Conservation (phyloP, 2,113 vertebrate species). For the Morone saxatilis region DNA sequence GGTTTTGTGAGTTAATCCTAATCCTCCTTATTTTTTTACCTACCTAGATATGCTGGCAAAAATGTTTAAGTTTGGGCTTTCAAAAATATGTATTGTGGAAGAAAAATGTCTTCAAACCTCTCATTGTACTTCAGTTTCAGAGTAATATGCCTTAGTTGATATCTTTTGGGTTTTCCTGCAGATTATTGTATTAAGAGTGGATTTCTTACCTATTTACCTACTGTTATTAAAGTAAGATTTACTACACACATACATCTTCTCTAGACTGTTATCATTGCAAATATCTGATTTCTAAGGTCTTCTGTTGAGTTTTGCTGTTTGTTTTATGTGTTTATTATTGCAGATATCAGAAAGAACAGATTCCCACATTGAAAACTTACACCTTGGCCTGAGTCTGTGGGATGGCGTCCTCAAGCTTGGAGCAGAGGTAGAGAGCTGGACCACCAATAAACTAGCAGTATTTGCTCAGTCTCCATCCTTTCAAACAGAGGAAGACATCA, state of each 20-base stretch:
- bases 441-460: constrained; percentile 68
- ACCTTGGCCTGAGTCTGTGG: constrained; percentile 88
- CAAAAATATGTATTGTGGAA: too few species aligned
- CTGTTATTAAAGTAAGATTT: background rate
- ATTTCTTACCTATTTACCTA: background rate
- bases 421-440: constrained; percentile 85
- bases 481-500: constrained; percentile 82
- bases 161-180: too few species aligned
- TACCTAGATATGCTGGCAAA: too few species aligned
- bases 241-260: background rate
- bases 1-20: too few species aligned
- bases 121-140: too few species aligned
- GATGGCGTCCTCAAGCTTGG: constrained; percentile 88
- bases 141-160: too few species aligned
- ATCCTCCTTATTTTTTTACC: too few species aligned
- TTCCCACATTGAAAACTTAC: constrained; percentile 87
- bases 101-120: too few species aligned
- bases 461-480: constrained; percentile 76
- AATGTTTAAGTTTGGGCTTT: too few species aligned
- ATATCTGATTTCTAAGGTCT: background rate
- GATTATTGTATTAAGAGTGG: too few species aligned
- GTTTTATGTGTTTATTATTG: background rate
- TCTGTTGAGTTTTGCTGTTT: background rate
- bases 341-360: constrained; percentile 93
- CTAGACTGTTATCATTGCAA: background rate